Conservation (phyloP, 1,140 invertebrate genomes). For the Lasioglossum albipes region DNA sequence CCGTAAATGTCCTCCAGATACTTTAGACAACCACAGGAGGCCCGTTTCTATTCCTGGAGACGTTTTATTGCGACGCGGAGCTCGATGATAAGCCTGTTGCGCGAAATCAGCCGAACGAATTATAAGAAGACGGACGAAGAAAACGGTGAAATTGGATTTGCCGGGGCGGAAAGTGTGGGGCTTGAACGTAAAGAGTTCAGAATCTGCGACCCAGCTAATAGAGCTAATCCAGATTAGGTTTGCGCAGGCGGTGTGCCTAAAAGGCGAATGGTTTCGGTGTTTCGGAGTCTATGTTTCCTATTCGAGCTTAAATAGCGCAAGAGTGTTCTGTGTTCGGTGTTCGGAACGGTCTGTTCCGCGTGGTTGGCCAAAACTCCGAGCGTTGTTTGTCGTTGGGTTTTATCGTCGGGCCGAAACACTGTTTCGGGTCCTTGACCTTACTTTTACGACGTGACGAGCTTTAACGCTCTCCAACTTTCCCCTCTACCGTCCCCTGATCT, state of each 20-base stretch:
- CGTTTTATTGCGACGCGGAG: background rate
- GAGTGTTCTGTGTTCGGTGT: background rate
- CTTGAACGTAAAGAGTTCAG: too few relatives aligned
- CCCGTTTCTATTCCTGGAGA: slow-evolving; percentile 8
- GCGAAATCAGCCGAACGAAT: too few relatives aligned
- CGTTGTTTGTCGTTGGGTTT: background rate
- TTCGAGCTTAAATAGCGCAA: background rate
- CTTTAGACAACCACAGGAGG: background rate
- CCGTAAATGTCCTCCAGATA: slow-evolving; percentile 33
- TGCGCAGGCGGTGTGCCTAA: background rate
- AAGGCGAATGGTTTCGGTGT: background rate
- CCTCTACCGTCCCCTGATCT: background rate
- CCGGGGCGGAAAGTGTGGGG: too few relatives aligned
- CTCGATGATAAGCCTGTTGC: background rate
- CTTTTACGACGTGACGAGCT: slow-evolving; percentile 17
- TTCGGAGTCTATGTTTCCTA: slow-evolving; percentile 19
- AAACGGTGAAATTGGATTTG: too few relatives aligned
- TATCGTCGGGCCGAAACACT: slow-evolving; percentile 2
- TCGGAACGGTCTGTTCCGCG: slow-evolving; percentile 23
- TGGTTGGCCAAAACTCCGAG: slow-evolving; percentile 23
- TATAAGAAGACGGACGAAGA: too few relatives aligned
- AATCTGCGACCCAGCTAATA: too few relatives aligned
- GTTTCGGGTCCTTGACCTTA: background rate
- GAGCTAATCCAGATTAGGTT: too few relatives aligned
- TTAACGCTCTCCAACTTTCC: background rate